Evolutionary conservation across 2,888 invertebrate species (phyloP).

Genomic region (Sarcophaga variegata): DNA sequence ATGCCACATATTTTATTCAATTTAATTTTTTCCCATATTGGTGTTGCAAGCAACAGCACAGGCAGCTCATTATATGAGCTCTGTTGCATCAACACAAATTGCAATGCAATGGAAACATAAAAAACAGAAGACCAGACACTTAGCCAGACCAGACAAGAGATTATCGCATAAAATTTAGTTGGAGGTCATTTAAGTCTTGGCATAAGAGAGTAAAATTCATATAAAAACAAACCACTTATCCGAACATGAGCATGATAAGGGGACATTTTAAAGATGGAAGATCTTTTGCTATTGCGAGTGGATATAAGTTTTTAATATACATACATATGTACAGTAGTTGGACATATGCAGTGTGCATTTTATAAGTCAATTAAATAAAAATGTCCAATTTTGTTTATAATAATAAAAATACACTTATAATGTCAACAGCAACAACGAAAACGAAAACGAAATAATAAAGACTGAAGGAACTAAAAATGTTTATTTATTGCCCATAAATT

Average conservation of each 20-base stretch:
- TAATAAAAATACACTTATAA: too few species aligned
- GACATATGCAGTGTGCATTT: constrained; percentile 76
- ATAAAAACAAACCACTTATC: neutral
- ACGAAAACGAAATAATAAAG: too few species aligned
- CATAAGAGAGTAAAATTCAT: constrained; percentile 16
- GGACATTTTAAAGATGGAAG: neutral
- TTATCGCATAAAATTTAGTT: constrained; percentile 3
- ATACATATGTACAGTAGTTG: constrained; percentile 40
- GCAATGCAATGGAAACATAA: neutral
- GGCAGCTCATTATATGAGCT: neutral
- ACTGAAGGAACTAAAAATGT: too few species aligned
- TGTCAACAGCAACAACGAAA: too few species aligned
- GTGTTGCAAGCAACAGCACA: neutral
- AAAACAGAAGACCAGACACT: neutral
- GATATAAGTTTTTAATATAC: too few species aligned
- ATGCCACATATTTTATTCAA: too few species aligned
- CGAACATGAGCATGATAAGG: neutral
- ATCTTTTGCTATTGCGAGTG: too few species aligned
- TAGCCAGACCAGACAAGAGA: constrained; percentile 17
- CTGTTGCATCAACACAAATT: neutral
- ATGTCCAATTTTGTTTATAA: constrained; percentile 43
- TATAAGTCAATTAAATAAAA: constrained; percentile 75
- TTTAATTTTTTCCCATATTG: neutral
- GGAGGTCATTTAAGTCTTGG: neutral
- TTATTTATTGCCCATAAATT: too few species aligned